A percentile compares a stretch with the other conserved stretches of the same genome.
Evolutionary conservation across 1,140 invertebrate species (phyloP).

Genomic region (Trichonephila clavata): DNA sequence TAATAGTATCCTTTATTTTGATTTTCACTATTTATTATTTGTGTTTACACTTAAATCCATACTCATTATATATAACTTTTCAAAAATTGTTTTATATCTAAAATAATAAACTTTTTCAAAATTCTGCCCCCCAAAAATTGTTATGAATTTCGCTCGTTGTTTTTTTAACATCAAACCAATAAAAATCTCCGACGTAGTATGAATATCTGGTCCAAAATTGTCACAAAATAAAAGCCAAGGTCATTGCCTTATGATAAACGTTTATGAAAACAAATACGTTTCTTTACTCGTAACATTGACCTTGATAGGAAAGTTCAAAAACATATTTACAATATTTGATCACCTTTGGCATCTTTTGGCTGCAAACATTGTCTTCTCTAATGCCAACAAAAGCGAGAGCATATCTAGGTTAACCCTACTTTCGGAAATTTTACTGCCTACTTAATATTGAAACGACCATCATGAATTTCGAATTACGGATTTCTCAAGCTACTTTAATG

Average conservation of each 20-base stretch:
- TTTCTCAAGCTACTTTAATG: neutral
- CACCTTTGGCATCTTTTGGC: neutral
- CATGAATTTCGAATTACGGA: neutral
- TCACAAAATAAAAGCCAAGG: neutral
- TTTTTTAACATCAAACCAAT: too few species aligned
- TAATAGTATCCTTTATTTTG: too few species aligned
- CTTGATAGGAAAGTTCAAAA: neutral
- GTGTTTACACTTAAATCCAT: too few species aligned
- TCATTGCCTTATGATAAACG: neutral
- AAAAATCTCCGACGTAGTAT: too few species aligned
- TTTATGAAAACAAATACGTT: neutral
- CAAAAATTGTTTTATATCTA: too few species aligned
- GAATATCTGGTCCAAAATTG: neutral
- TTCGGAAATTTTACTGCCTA: slow-evolving; percentile 1
- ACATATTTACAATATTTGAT: neutral
- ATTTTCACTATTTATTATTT: too few species aligned
- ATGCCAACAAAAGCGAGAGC: neutral
- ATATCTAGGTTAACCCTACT: neutral
- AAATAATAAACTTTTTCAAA: too few species aligned
- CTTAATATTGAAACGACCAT: neutral
- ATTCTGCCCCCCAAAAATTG: too few species aligned
- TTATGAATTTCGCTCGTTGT: too few species aligned
- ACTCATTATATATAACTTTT: too few species aligned
- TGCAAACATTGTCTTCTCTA: neutral
- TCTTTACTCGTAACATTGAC: neutral